These are phyloP conservation scores for Lysandra coridon DNA, from an alignment of 2,888 invertebrate species.

Conservation along the genomic window DNA sequence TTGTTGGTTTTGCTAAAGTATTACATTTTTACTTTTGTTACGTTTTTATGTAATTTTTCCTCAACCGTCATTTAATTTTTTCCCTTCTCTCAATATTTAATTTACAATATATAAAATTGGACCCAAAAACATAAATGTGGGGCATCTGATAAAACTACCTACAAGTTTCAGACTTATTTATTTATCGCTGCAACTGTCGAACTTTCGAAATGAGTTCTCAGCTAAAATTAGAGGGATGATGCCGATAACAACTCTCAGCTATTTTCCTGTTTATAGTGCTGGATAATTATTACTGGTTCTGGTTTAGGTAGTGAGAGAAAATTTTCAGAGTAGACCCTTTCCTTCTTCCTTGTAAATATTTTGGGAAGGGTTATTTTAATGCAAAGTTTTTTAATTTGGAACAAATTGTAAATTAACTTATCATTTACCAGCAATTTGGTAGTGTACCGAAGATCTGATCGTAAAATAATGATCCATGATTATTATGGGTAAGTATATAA, in stretches of 20 bases:
- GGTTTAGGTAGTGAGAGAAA: neutral
- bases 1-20: neutral
- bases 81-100: neutral
- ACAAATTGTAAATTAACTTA: too few species aligned
- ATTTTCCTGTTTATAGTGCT: neutral
- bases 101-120: neutral
- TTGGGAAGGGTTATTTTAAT: too few species aligned
- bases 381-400: too few species aligned
- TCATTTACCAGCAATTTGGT: too few species aligned
- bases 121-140: neutral
- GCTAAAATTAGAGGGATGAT: neutral
- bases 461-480: neutral
- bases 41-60: neutral
- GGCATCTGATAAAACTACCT: constrained; percentile 2
- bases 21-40: neutral
- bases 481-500: neutral
- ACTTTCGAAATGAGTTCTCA: constrained; percentile 19
- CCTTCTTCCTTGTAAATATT: too few species aligned
- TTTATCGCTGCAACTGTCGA: constrained; percentile 26
- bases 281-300: neutral
- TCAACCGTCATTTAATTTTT: neutral
- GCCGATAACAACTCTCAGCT: neutral
- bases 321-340: too few species aligned
- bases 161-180: constrained; percentile 3
- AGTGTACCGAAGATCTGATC: neutral